phyloP scores from a whole-genome alignment of 2,888 invertebrate species.

The Cotesia congregata region DNA sequence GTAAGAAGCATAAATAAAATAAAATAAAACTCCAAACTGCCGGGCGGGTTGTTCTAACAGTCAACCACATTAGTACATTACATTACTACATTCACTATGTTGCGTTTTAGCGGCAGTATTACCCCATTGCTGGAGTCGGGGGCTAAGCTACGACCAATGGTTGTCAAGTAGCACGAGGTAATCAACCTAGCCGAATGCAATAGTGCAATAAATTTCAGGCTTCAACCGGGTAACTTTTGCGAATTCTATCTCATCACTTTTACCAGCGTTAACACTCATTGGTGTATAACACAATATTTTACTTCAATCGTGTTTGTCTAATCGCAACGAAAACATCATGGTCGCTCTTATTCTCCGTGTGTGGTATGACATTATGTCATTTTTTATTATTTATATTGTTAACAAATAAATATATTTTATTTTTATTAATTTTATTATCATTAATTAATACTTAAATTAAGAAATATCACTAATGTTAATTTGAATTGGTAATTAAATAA shows the following conservation, averaged over 20 bases:
- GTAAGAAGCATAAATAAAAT: neutral
- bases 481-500: constrained; percentile 11
- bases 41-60: constrained; percentile 14
- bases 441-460: neutral
- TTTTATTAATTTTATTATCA: constrained; percentile 1
- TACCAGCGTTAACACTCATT: neutral
- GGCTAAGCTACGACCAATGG: constrained; percentile 59
- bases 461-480: constrained; percentile 1
- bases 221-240: constrained; percentile 51
- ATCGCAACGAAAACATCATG: constrained; percentile 57
- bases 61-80: constrained; percentile 30
- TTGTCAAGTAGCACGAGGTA: constrained; percentile 68
- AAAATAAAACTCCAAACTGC: constrained; percentile 21
- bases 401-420: neutral
- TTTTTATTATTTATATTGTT: constrained; percentile 8
- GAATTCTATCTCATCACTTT: constrained; percentile 59
- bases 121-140: constrained; percentile 24
- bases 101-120: constrained; percentile 26
- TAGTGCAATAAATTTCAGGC: constrained; percentile 56
- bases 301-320: constrained; percentile 55
- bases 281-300: constrained; percentile 41
- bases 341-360: constrained; percentile 58
- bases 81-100: constrained; percentile 23
- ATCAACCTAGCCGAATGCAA: constrained; percentile 65
- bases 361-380: constrained; percentile 57